These are phyloP conservation scores for Paramormyrops hopkinsi DNA, from an alignment of 2,797 vertebrate species.

Conservation along the genomic window DNA sequence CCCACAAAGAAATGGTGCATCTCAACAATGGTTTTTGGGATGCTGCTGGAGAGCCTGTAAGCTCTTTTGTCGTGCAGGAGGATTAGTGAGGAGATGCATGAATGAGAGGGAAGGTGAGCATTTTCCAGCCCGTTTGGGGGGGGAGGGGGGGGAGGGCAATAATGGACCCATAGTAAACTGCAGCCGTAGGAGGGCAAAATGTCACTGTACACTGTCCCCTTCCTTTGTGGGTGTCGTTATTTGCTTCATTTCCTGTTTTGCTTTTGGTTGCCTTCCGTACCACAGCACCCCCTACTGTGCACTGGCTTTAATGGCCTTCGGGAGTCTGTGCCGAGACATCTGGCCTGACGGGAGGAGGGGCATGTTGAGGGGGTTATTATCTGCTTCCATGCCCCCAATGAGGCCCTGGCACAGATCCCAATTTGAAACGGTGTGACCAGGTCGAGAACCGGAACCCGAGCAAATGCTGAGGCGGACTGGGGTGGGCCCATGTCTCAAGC, in stretches of 20 bases:
- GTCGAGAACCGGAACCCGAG: not conserved
- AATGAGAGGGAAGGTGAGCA: slow-evolving; percentile 65
- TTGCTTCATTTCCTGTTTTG: not conserved
- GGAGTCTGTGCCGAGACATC: not conserved
- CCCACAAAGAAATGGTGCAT: slow-evolving; percentile 43
- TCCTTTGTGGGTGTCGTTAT: not conserved
- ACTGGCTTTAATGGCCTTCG: not conserved
- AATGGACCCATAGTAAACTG: slow-evolving; percentile 55
- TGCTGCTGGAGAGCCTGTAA: slow-evolving; percentile 70
- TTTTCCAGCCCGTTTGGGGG: slow-evolving; percentile 46
- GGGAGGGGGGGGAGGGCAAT: slow-evolving; percentile 50
- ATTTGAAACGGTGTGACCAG: not conserved
- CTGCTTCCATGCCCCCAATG: not conserved
- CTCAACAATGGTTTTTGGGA: slow-evolving; percentile 71
- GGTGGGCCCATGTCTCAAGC: not conserved
- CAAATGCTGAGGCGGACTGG: not conserved
- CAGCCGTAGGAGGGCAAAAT: not conserved
- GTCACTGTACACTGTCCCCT: not conserved
- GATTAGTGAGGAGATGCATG: slow-evolving; percentile 68
- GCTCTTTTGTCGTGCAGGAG: slow-evolving; percentile 69
- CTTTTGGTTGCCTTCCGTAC: not conserved
- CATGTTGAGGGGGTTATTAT: not conserved
- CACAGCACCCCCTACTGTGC: not conserved
- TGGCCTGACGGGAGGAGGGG: not conserved
- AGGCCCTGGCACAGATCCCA: not conserved